Conservation (phyloP, 2,888 invertebrate species). For the Luperina testacea region DNA sequence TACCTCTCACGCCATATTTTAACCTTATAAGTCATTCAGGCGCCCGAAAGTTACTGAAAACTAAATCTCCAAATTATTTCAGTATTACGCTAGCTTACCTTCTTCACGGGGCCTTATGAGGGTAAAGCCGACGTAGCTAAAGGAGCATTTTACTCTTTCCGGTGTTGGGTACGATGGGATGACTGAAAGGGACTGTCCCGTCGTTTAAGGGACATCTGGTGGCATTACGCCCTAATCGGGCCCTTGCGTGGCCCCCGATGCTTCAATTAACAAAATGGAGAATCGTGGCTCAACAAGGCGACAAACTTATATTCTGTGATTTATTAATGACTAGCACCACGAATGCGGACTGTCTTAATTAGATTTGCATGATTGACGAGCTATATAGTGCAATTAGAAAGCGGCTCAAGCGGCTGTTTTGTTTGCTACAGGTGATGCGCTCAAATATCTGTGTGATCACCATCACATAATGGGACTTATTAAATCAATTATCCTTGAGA, state of each 20-base stretch:
- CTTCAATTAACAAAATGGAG: slow-evolving; percentile 87
- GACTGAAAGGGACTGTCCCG: slow-evolving; percentile 57
- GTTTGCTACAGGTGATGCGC: slow-evolving; percentile 1
- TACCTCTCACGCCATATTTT: slow-evolving; percentile 21
- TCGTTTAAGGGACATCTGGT: slow-evolving; percentile 54
- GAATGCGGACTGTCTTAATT: slow-evolving; percentile 56
- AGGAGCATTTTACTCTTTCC: slow-evolving; percentile 57
- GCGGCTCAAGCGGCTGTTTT: background rate
- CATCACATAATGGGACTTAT: no score
- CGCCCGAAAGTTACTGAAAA: slow-evolving; percentile 45
- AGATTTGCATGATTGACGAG: slow-evolving; percentile 56
- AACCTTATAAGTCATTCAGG: slow-evolving; percentile 34
- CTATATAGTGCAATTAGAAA: slow-evolving; percentile 13
- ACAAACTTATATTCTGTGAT: slow-evolving; percentile 78
- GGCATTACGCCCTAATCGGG: slow-evolving; percentile 73
- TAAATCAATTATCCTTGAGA: background rate
- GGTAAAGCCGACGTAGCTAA: slow-evolving; percentile 59
- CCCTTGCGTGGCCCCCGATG: slow-evolving; percentile 81
- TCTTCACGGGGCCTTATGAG: slow-evolving; percentile 60
- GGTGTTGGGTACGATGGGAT: slow-evolving; percentile 37
- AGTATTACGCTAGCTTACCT: slow-evolving; percentile 59
- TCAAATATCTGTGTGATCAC: background rate
- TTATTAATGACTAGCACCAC: slow-evolving; percentile 61
- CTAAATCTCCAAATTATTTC: slow-evolving; percentile 59
- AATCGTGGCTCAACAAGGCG: slow-evolving; percentile 76